Percentiles rank a stretch among this genome's conserved stretches.
Evolutionary conservation across 2,797 vertebrate species (phyloP).

Genomic region (Acanthis flammea): DNA sequence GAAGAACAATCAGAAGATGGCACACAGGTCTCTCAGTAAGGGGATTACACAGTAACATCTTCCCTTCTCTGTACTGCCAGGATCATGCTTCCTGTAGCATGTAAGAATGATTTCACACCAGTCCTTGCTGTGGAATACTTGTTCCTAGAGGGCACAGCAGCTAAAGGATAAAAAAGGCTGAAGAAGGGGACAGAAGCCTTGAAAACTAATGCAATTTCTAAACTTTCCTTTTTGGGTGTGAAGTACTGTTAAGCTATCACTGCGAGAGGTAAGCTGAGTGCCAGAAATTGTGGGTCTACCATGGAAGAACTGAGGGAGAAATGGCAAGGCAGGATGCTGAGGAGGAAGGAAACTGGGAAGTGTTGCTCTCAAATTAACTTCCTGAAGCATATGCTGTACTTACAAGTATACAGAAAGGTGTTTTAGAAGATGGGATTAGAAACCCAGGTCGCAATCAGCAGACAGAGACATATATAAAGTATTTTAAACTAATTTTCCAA

Average conservation of each 20-base stretch:
- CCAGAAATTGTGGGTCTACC: not conserved
- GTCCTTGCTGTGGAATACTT: not conserved
- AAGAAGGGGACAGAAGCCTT: not conserved
- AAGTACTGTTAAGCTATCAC: not conserved
- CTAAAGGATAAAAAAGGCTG: not conserved
- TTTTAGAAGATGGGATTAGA: not conserved
- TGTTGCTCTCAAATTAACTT: not conserved
- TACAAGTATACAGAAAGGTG: not conserved
- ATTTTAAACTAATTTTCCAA: not conserved
- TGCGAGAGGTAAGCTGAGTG: accelerated
- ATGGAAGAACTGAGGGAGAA: not conserved
- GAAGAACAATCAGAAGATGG: not conserved
- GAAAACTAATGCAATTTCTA: not conserved
- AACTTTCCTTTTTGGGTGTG: not conserved
- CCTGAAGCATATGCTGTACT: not conserved
- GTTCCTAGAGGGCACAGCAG: not conserved
- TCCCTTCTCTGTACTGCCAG: not conserved
- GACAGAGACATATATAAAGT: accelerated
- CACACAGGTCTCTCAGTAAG: not conserved
- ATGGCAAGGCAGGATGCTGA: not conserved
- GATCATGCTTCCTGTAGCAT: accelerated
- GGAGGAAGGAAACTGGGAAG: not conserved
- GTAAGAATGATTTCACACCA: not conserved
- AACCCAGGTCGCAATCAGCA: not conserved
- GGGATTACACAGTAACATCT: not conserved